A percentile compares a stretch with the other conserved stretches of the same genome.
Evolutionary conservation across 2,113 vertebrate genomes (phyloP).

Genomic region (Mustelus asterias): DNA sequence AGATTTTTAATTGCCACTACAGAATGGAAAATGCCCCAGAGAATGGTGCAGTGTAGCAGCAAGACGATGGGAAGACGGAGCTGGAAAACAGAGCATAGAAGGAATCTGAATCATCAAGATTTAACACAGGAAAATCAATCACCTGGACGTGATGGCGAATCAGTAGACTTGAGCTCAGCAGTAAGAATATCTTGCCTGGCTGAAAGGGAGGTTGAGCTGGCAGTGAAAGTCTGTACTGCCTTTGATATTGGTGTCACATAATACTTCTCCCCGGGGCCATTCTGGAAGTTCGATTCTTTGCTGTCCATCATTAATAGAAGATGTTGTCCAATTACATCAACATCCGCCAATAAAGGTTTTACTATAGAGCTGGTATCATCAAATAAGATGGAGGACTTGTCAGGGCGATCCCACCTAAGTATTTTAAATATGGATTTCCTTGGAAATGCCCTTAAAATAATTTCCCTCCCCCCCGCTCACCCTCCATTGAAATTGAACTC

Average conservation of each 20-base stretch:
- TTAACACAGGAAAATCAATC: neutral
- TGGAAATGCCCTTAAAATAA: neutral
- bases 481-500: neutral
- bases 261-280: neutral
- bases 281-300: neutral
- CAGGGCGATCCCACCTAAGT: neutral
- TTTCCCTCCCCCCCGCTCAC: too few species aligned
- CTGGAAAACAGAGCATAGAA: neutral
- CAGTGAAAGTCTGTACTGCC: neutral
- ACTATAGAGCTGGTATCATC: neutral
- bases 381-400: neutral
- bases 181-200: neutral
- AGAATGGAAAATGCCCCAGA: neutral
- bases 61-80: neutral
- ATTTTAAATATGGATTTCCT: neutral
- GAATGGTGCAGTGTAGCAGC: neutral
- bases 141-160: neutral
- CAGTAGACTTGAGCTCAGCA: neutral
- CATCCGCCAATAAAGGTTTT: neutral
- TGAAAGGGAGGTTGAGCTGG: neutral
- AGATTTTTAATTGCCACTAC: neutral
- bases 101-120: neutral
- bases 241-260: neutral
- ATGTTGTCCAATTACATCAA: neutral
- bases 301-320: neutral